phyloP scores from a whole-genome alignment of 2,797 vertebrate genomes.

The Bradypus variegatus region DNA sequence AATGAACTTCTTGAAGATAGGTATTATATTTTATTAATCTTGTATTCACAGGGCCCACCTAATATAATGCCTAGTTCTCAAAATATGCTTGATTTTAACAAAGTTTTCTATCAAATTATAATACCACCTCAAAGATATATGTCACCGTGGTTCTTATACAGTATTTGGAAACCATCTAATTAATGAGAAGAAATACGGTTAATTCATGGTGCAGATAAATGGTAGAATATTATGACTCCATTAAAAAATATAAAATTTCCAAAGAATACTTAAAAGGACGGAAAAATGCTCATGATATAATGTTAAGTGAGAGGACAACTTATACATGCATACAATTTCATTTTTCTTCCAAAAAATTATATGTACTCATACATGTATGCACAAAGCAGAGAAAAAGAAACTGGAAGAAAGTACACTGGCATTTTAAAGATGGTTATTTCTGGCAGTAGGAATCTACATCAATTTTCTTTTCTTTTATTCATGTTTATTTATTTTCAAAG shows the following conservation, averaged over 20 bases:
- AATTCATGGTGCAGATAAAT: background rate
- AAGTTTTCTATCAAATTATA: constrained; percentile 19
- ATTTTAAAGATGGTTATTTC: constrained; percentile 24
- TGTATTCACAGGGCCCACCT: background rate
- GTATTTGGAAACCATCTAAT: constrained; percentile 19
- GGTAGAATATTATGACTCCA: background rate
- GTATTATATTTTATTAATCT: constrained; percentile 36
- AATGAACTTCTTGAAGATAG: background rate
- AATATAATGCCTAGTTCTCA: background rate
- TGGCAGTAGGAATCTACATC: background rate
- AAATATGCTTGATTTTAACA: background rate
- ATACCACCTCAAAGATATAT: background rate
- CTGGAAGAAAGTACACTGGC: background rate
- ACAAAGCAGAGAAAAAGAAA: background rate
- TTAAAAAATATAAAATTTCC: background rate
- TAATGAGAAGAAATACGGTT: constrained; percentile 17
- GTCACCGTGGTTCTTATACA: constrained; percentile 6
- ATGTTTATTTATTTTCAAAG: constrained; percentile 22
- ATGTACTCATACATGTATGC: background rate
- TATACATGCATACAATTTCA: background rate
- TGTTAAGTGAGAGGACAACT: background rate
- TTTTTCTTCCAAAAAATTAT: constrained; percentile 6
- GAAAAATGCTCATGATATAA: background rate
- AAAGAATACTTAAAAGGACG: constrained; percentile 13
- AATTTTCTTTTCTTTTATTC: constrained; percentile 16